phyloP scores from a whole-genome alignment of 2,797 vertebrate species.

The Spinus pinus region DNA sequence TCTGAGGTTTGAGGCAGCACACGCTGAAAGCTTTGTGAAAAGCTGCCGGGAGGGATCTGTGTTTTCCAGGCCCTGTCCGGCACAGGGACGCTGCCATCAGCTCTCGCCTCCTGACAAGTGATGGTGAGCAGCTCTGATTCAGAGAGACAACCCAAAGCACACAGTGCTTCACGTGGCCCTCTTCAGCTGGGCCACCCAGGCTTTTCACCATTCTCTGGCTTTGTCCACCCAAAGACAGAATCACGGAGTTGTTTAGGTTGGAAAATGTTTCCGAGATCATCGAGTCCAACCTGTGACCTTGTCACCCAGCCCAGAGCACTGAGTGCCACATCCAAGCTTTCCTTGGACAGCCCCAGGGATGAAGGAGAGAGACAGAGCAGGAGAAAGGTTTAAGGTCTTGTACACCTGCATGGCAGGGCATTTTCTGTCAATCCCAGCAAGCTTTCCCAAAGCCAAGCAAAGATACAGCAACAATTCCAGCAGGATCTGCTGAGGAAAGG shows the following conservation, averaged over 20 bases:
- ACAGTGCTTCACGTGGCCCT: not conserved
- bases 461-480: not conserved
- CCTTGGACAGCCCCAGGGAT: not conserved
- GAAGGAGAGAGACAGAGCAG: not conserved
- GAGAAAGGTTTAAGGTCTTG: not conserved
- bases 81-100: accelerated
- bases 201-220: not conserved
- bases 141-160: not conserved
- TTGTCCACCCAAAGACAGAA: not conserved
- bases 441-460: not conserved
- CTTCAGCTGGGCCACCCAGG: not conserved
- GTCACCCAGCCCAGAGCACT: not conserved
- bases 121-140: not conserved
- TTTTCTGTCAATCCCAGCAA: not conserved
- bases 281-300: not conserved
- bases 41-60: not conserved
- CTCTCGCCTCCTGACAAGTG: slow-evolving; percentile 1
- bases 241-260: not conserved
- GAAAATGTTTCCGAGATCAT: accelerated
- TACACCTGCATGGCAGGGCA: not conserved
- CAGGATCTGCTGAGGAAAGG: not conserved
- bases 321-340: not conserved
- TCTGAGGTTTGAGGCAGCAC: not conserved
- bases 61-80: not conserved
- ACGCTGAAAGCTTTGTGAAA: not conserved